Base-by-base conservation (phyloP, 2,113 vertebrate species). In the Nannospalax galili region DNA sequence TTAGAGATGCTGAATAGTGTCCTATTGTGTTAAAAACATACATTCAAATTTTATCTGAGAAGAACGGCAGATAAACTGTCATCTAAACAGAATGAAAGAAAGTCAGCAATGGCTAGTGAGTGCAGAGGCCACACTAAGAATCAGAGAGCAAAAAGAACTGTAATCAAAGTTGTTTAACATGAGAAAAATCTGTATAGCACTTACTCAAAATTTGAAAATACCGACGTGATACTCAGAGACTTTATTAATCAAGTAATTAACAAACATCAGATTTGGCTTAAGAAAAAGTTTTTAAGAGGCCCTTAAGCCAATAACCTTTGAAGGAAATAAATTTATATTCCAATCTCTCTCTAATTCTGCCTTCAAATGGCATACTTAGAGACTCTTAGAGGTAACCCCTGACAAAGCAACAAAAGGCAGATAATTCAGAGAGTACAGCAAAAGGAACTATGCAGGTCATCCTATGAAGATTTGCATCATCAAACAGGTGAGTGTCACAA, bases 211-310 rank as follows among this genome's bases (percentile, higher is more conserved):
- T 78, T 37, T 74, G 32, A 65, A 94, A 89, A 81, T 35, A 70
- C 9, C 28, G 56, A 12, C 45, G 8, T 73, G 60, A 26, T 52
- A 73, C 11, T 9, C 16, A 40, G 7, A 32, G 28, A n/a, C n/a
- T n/a, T n/a, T n/a, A n/a, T n/a, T n/a, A n/a, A 52, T 69, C 12
- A 78, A 92, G 84, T 93, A 92, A 81, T 70, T 14, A 58, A 45
- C 65, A 3, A 17, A 73, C 72, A 72, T 9, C 32, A 73, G 45
- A 37, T 12, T 30, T 78, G 24, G 20, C 15, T 82, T 24, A 82
- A 86, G 9, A 56, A 48, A 16, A 80, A 15, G 16, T 7, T 70
- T 69, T 92, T n/a, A 7, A 40, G 37, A 84, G 56, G 14, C 26
- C 58, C 20, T 30, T 28, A 82, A 84, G 22, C 4, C 30, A 80